Percentiles rank a stretch among this genome's conserved stretches.
These are phyloP conservation scores for Uropetala carovei DNA, from an alignment of 2,888 invertebrate species.

Conservation along the genomic window DNA sequence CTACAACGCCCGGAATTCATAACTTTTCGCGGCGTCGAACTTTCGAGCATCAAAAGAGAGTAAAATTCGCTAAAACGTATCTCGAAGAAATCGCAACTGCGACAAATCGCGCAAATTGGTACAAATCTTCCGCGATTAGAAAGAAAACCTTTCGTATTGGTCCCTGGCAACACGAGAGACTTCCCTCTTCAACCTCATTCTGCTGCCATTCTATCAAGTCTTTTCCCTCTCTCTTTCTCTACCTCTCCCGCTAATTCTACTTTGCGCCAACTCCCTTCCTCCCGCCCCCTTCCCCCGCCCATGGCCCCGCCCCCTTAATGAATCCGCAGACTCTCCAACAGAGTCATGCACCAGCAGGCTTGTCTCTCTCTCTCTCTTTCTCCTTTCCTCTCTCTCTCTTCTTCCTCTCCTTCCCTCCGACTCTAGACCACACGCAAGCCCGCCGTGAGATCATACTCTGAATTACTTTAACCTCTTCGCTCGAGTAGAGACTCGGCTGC, in stretches of 20 bases:
- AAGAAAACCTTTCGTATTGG: too few relatives aligned
- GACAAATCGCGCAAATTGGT: too few relatives aligned
- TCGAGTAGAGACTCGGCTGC: neutral
- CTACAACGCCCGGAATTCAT: too few relatives aligned
- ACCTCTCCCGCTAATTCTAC: neutral
- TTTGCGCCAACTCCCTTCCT: neutral
- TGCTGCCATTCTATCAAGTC: neutral
- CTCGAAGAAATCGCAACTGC: too few relatives aligned
- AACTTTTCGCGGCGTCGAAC: too few relatives aligned
- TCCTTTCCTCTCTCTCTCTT: neutral
- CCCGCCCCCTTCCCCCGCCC: neutral
- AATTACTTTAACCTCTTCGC: constrained; percentile 47
- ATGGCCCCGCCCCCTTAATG: neutral
- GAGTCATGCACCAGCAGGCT: constrained; percentile 22
- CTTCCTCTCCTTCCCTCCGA: neutral
- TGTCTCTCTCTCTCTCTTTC: neutral
- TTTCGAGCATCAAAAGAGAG: too few relatives aligned
- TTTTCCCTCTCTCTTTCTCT: neutral
- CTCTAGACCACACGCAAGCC: constrained; percentile 40
- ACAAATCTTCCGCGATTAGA: too few relatives aligned
- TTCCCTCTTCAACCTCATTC: too few relatives aligned
- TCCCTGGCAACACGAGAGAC: too few relatives aligned
- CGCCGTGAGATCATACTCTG: constrained; percentile 61
- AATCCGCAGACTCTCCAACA: constrained; percentile 5
- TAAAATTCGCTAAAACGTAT: too few relatives aligned